Evolutionary conservation across 2,888 invertebrate species (phyloP).

Genomic region (Drosophila nr. fundita): DNA sequence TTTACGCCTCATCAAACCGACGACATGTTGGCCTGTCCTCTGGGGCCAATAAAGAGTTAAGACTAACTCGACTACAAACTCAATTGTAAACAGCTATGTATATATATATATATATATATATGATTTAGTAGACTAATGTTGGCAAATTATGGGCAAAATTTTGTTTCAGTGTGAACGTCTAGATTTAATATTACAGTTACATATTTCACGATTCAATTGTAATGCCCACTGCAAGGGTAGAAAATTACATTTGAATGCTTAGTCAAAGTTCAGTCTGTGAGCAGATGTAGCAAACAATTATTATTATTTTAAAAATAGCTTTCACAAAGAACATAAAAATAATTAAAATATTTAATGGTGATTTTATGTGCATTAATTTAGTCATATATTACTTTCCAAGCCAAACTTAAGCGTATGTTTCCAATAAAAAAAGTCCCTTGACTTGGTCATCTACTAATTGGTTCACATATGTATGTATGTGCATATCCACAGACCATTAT

Average conservation of each 20-base stretch:
- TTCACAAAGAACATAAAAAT: not conserved
- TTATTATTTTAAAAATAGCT: not conserved
- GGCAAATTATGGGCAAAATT: not conserved
- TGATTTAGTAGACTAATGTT: not conserved
- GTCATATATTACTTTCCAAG: not conserved
- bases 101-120: not conserved
- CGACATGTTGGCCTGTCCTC: constrained; percentile 24
- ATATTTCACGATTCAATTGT: not conserved
- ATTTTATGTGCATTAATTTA: not conserved
- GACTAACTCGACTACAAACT: not conserved
- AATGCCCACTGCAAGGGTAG: not conserved
- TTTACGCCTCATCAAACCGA: constrained; percentile 44
- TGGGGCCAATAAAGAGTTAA: constrained; percentile 24
- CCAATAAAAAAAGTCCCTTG: constrained; percentile 31
- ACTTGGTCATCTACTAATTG: constrained; percentile 8
- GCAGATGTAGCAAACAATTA: not conserved
- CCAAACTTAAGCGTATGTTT: not conserved
- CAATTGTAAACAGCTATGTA: not conserved
- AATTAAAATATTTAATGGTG: not conserved
- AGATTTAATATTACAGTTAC: too few relatives aligned
- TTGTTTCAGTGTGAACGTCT: too few relatives aligned
- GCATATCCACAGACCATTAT: not conserved
- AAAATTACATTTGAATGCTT: not conserved
- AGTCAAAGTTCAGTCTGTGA: not conserved
- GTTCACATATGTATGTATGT: not conserved